Evolutionary conservation across 2,888 invertebrate species (phyloP), one percentile per base, ranked within the genome.

Genomic region (Notodonta ziczac): DNA sequence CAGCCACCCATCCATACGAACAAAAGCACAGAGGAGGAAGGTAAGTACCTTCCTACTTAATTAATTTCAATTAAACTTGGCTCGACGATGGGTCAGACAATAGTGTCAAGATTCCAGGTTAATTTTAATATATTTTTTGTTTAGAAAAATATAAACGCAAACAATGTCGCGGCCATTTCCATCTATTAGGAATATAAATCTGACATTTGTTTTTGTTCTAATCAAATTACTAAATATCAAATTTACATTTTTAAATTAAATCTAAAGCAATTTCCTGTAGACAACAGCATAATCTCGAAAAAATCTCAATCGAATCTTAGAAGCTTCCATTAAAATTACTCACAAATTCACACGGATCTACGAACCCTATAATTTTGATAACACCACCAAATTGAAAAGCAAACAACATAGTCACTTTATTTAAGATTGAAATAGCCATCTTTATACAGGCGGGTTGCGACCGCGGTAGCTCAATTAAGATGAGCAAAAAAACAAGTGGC

Each of bases 401-500:
- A 69, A 57, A 62, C 58, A 14, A 13, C 51, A 61, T 61, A 65
- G 60, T 61, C 60, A 62, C 57, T 64, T 58, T 53, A 57, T 56
- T 56, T 56, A 61, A 24, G 62, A 72, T 71, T 61, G 64, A 69
- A 71, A 74, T 58, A 62, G 56, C 63, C 70, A 70, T 74, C 71
- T 77, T 74, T 73, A 81, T 71, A 72, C 77, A 69, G 80, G 74
- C 78, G 82, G 78, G 74, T 85, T 85, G 74, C 64, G n/a, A 52
- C 16, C 63, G 72, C 86, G 78, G 89, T 86, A 88, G 88, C 88
- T 87, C 85, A 88, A 89, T 89, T 86, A 87, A 80, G 73, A 61
- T 56, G 69, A 62, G 65, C 70, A 83, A 90, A 89, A 89, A 90
- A 72, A 75, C 63, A 74, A 78, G 76, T 74, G 70, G 72, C 76